Base-by-base conservation (phyloP, 1,140 invertebrate genomes). In the Doryteuthis pealeii region DNA sequence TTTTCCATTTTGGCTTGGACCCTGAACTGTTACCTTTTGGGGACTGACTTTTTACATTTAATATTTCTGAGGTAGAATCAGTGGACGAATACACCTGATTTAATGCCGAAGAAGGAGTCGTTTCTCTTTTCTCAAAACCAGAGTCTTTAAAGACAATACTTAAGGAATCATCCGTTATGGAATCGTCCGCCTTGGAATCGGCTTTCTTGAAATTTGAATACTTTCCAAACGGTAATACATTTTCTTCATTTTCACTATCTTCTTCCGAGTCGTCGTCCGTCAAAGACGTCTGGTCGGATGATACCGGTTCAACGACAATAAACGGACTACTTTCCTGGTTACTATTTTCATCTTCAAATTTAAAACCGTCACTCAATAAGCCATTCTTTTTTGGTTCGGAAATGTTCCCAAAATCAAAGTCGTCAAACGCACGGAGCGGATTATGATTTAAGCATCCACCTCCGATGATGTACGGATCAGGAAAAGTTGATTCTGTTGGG, bases 131-230 rank as follows among this genome's bases (percentile, higher is more conserved):
- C 30, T 75, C 80, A 71, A 80, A 82, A 5, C 84, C 82, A 8
- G 83, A 85, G 72, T 84, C 81, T 78, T 89, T 89, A 84, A 92
- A 92, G 18, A 92, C 89, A 79, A 92, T 90, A 83, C 90, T 91
- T 1, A 81, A 83, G 12, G 83, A 83, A 70, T 81, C 73, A 65
- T 76, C 72, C 43, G 33, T 31, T 32, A 10, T 22, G 5, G 26
- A n/a, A 58, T 54, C 22, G 28, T 78, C 35, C 3, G 35, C 10
- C 35, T 40, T 40, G 3, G 10, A 40, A 5, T 40, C 35, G 3
- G 3, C 35, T n/a, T n/a, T n/a, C n/a, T n/a, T n/a, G n/a, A n/a
- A n/a, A n/a, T 49, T 49, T 22, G 0, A 6, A 22, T 62, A 62
- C 18, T 62, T 22, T 28, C 26, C 22, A 62, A 62, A 62, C 6